Evolutionary conservation across 1,140 invertebrate genomes (phyloP).

Genomic region (Drosophila serrata): DNA sequence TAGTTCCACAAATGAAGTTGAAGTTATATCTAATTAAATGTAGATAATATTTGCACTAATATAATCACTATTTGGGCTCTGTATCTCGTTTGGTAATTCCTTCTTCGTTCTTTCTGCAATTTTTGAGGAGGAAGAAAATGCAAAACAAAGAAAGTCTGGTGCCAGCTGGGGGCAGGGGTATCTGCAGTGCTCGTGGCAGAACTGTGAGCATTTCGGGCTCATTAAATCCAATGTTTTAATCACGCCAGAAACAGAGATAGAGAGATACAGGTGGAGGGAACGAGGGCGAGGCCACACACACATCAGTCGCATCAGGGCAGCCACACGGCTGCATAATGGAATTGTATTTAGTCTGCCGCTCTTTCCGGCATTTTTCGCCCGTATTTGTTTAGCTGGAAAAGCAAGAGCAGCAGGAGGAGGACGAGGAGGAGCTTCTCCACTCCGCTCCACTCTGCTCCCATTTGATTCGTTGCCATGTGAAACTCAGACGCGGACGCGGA

Average conservation of each 20-base stretch:
- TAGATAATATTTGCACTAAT: background rate
- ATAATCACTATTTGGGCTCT: background rate
- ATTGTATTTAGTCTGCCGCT: slow-evolving; percentile 30
- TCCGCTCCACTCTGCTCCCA: background rate
- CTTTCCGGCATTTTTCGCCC: slow-evolving; percentile 5
- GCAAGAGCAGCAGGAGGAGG: background rate
- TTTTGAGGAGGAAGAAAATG: background rate
- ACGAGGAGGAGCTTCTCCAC: background rate
- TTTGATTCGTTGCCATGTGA: background rate
- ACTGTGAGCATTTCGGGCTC: slow-evolving; percentile 10
- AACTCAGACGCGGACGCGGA: background rate
- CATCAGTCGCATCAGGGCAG: slow-evolving; percentile 10
- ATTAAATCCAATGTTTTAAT: slow-evolving; percentile 52
- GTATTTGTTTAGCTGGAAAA: slow-evolving; percentile 16
- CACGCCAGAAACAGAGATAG: slow-evolving; percentile 16
- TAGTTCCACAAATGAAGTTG: background rate
- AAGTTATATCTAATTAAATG: background rate
- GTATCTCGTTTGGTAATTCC: background rate
- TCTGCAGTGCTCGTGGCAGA: background rate
- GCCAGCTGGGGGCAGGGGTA: slow-evolving; percentile 1
- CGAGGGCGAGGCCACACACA: slow-evolving; percentile 8
- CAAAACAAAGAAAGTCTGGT: background rate
- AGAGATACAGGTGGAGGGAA: background rate
- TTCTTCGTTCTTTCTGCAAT: background rate
- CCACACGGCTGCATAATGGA: slow-evolving; percentile 13